phyloP scores from a whole-genome alignment of 2,888 invertebrate genomes.

The Heliconius charithonia region DNA sequence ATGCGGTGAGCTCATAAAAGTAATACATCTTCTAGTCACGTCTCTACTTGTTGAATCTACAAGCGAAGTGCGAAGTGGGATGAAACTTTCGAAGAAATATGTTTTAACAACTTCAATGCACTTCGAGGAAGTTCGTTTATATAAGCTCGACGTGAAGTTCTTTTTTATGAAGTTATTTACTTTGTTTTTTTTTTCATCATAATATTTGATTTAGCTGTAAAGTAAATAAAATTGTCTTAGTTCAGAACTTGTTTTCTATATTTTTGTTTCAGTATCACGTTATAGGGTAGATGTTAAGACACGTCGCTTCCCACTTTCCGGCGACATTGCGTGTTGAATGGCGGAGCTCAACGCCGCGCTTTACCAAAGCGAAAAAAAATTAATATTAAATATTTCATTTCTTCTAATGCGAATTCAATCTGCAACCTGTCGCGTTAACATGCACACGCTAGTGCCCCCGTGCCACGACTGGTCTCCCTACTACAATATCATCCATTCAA shows the following conservation, averaged over 20 bases:
- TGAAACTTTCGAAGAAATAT: slow-evolving; percentile 31
- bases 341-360: too few relatives aligned
- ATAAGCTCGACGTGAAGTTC: not conserved
- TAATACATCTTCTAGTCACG: slow-evolving; percentile 38
- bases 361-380: too few relatives aligned
- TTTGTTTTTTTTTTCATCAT: not conserved
- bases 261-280: too few relatives aligned
- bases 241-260: not conserved
- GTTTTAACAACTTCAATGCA: slow-evolving; percentile 16
- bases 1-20: slow-evolving; percentile 8
- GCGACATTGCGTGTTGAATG: too few relatives aligned
- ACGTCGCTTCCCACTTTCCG: too few relatives aligned
- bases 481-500: too few relatives aligned
- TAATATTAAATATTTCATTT: too few relatives aligned
- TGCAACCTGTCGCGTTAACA: too few relatives aligned
- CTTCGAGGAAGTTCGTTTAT: slow-evolving; percentile 18
- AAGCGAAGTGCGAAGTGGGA: slow-evolving; percentile 38
- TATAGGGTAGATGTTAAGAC: too few relatives aligned
- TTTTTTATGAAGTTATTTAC: not conserved
- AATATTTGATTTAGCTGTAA: not conserved
- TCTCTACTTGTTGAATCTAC: slow-evolving; percentile 42
- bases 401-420: too few relatives aligned
- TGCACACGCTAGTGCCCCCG: too few relatives aligned
- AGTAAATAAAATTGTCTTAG: not conserved
- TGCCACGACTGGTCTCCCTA: too few relatives aligned